phyloP scores from a whole-genome alignment of 2,113 vertebrate genomes.

The Camelus bactrianus region DNA sequence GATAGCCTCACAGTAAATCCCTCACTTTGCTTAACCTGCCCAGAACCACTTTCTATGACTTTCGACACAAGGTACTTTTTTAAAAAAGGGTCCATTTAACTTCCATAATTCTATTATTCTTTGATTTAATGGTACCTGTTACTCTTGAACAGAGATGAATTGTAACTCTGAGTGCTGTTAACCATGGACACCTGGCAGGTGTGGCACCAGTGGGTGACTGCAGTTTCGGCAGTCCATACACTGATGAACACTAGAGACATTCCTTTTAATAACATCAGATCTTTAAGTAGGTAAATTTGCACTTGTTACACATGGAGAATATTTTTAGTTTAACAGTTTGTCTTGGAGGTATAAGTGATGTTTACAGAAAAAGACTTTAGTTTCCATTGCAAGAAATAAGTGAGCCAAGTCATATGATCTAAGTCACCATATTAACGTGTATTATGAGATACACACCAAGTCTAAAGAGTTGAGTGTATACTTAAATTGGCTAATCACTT shows the following conservation, averaged over 20 bases:
- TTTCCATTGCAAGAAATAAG: slow-evolving; percentile 38
- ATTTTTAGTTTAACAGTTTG: slow-evolving; percentile 43
- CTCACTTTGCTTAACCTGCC: neutral
- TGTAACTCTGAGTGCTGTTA: neutral
- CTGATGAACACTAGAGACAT: neutral
- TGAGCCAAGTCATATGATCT: slow-evolving; percentile 32
- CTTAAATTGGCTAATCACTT: neutral
- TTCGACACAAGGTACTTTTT: neutral
- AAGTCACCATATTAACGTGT: neutral
- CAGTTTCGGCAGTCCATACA: neutral
- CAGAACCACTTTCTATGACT: neutral
- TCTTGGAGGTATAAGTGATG: neutral
- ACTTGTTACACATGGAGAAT: neutral
- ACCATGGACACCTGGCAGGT: neutral
- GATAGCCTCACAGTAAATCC: neutral
- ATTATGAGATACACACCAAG: neutral
- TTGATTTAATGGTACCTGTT: neutral
- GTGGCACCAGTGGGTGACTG: neutral
- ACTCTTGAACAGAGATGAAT: neutral
- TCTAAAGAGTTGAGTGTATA: neutral
- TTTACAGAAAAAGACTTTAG: slow-evolving; percentile 40
- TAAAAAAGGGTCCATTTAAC: neutral
- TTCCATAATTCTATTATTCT: neutral
- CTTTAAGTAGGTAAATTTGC: slow-evolving; percentile 16
- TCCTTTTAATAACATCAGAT: neutral